Conservation (phyloP, 2,797 vertebrate genomes). For the Tragopan temminckii region DNA sequence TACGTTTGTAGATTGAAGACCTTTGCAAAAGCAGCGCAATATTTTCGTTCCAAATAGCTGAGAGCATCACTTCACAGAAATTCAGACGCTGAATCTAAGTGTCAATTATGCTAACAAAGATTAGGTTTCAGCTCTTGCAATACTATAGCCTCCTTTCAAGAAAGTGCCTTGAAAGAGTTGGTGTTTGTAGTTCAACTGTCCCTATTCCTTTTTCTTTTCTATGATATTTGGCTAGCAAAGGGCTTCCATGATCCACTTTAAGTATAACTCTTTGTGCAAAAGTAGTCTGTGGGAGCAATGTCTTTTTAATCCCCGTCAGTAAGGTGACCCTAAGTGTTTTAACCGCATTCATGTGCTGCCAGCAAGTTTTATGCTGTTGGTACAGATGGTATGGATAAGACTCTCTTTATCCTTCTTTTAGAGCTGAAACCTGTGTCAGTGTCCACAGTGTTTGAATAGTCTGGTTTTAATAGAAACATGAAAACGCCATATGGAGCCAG, state of each 20-base stretch:
- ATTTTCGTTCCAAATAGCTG: neutral
- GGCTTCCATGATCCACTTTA: neutral
- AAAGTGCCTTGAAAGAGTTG: neutral
- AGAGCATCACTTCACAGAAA: neutral
- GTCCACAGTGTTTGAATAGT: slow-evolving; percentile 48
- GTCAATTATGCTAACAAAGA: neutral
- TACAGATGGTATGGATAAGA: slow-evolving; percentile 58
- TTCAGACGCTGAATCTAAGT: neutral
- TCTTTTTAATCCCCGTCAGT: slow-evolving; percentile 11
- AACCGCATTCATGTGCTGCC: slow-evolving; percentile 25
- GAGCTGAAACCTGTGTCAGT: slow-evolving; percentile 41
- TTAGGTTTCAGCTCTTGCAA: neutral
- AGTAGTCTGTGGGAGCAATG: neutral
- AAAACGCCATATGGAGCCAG: slow-evolving; percentile 70
- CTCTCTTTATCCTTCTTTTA: slow-evolving; percentile 33
- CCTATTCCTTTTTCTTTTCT: neutral
- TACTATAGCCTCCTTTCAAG: neutral
- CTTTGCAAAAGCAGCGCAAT: neutral
- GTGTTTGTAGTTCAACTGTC: neutral
- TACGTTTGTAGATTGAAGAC: neutral
- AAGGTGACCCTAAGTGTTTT: slow-evolving; percentile 53
- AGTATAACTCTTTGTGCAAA: neutral
- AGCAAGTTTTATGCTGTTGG: slow-evolving; percentile 57
- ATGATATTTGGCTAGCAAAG: neutral
- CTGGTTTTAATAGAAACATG: slow-evolving; percentile 73